A percentile compares a stretch with the other conserved stretches of the same genome.
Conservation (phyloP, 2,113 vertebrate genomes). For the Tupaia tana region DNA sequence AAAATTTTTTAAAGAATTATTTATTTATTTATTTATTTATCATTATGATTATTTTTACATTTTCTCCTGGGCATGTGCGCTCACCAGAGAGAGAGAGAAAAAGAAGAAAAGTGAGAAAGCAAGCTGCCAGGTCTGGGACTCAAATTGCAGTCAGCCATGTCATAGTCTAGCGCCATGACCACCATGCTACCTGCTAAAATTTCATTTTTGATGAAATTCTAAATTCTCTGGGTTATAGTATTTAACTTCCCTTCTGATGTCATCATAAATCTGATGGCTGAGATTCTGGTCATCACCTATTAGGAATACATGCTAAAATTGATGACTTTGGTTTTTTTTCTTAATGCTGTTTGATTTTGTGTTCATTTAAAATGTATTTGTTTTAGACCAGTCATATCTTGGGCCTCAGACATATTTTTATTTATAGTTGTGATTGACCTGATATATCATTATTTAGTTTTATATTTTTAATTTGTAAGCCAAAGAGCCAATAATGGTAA, state of each 20-base stretch:
- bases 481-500: background rate
- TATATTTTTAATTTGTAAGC: background rate
- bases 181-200: too few species aligned
- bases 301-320: background rate
- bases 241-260: background rate
- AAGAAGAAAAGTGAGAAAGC: too few species aligned
- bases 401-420: background rate
- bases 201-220: background rate
- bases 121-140: too few species aligned
- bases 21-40: too few species aligned
- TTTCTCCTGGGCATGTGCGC: too few species aligned
- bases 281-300: background rate
- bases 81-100: too few species aligned
- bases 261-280: background rate
- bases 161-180: too few species aligned
- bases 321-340: background rate
- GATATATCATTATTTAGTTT: background rate
- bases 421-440: background rate
- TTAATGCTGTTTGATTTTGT: background rate
- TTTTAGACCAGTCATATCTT: background rate
- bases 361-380: conserved; percentile 17
- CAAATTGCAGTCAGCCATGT: too few species aligned
- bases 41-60: too few species aligned
- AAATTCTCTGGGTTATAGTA: background rate
- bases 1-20: too few species aligned